phyloP scores from a whole-genome alignment of 1,140 invertebrate genomes.

The Lucilia sericata region DNA sequence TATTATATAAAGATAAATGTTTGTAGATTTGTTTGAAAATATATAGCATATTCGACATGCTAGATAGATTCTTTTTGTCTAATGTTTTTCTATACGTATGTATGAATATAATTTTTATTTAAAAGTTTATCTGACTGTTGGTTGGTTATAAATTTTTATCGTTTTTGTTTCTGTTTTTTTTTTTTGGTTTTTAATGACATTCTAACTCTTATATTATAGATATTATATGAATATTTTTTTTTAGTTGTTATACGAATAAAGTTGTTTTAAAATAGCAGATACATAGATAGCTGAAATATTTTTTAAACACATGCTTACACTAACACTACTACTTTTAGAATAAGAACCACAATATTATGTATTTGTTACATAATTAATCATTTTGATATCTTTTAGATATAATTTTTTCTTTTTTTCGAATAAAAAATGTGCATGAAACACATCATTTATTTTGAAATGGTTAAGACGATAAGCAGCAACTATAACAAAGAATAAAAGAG shows the following conservation, averaged over 20 bases:
- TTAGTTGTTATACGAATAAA: not conserved
- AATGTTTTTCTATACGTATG: not conserved
- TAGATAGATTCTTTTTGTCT: conserved; percentile 25
- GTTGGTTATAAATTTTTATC: conserved; percentile 28
- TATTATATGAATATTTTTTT: not conserved
- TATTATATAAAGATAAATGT: not conserved
- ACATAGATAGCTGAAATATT: not conserved
- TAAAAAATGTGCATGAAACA: not conserved
- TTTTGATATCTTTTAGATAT: conserved; percentile 24
- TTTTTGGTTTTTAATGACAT: conserved; percentile 22
- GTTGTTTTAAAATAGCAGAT: not conserved
- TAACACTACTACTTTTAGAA: not conserved
- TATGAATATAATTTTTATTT: not conserved
- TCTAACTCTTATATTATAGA: conserved; percentile 23
- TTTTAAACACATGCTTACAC: not conserved
- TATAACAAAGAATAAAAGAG: not conserved
- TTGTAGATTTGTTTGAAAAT: too few relatives aligned
- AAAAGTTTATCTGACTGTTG: conserved; percentile 10
- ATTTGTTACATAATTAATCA: conserved; percentile 23
- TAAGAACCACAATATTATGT: not conserved
- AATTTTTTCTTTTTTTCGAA: not conserved
- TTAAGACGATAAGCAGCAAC: not conserved
- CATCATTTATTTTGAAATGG: conserved; percentile 16
- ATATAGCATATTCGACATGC: not conserved
- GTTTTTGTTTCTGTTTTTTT: not conserved